Conservation (phyloP, 2,797 vertebrate species). For the Galaxias olidus region DNA sequence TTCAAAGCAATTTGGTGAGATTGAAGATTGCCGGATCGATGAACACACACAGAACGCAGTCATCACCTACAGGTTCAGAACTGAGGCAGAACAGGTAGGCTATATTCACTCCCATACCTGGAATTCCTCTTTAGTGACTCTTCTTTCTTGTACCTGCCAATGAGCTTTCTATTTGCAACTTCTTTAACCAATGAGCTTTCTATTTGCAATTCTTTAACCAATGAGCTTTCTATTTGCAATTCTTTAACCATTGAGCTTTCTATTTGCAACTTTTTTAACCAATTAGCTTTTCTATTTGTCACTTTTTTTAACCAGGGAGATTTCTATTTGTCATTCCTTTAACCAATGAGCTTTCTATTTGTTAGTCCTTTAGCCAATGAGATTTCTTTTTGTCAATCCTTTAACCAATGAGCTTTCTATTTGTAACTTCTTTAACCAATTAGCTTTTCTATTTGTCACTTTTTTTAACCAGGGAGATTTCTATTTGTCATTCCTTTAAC, state of each 20-base stretch:
- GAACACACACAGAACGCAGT: constrained; percentile 85
- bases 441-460: not conserved
- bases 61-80: constrained; percentile 90
- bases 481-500: not conserved
- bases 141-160: not conserved
- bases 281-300: too few relatives aligned
- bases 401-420: not conserved
- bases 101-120: not conserved
- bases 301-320: too few relatives aligned
- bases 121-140: too few relatives aligned
- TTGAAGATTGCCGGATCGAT: constrained; percentile 94
- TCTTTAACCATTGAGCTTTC: too few relatives aligned
- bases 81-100: constrained; percentile 90
- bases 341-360: not conserved
- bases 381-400: not conserved
- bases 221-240: not conserved
- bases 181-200: not conserved
- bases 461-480: too few relatives aligned
- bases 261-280: not conserved
- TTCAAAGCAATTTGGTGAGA: constrained; percentile 95
- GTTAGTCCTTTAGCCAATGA: not conserved
- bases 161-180: too few relatives aligned
- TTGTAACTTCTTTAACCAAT: not conserved
- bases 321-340: not conserved
- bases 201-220: not conserved